Percentiles rank a stretch among this genome's conserved stretches.
Evolutionary conservation across 64 coral and sea anemone species (phyloP).

Genomic region (Pocillopora verrucosa): DNA sequence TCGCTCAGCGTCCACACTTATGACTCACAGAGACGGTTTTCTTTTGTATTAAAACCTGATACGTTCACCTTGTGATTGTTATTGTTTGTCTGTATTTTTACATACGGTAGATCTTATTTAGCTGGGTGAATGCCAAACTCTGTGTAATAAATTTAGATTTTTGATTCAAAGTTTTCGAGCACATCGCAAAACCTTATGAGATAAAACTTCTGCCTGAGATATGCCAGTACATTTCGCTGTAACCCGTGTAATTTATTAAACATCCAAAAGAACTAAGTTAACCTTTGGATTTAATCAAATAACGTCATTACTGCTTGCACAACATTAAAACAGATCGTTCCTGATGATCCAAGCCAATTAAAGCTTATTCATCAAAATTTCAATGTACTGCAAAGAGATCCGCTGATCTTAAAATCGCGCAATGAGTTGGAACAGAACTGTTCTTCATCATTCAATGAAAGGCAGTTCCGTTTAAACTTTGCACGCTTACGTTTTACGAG

Average conservation of each 20-base stretch:
- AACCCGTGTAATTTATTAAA: not conserved
- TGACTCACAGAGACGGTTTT: no score
- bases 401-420: not conserved
- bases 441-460: slow-evolving; percentile 26
- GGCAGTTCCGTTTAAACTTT: not conserved
- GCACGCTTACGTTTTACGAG: not conserved
- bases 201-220: not conserved
- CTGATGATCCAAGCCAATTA: not conserved
- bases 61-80: not conserved
- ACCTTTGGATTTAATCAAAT: not conserved
- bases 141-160: not conserved
- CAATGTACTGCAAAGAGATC: not conserved
- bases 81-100: not conserved
- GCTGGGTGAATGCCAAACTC: not conserved
- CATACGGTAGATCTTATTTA: not conserved
- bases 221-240: not conserved
- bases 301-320: not conserved
- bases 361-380: not conserved
- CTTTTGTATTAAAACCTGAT: not conserved
- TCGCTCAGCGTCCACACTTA: no score
- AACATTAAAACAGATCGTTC: not conserved
- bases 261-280: not conserved
- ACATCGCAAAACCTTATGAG: no score
- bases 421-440: not conserved
- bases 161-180: no score